Evolutionary conservation across 2,113 vertebrate genomes (phyloP).

Genomic region (Blennius ocellaris): DNA sequence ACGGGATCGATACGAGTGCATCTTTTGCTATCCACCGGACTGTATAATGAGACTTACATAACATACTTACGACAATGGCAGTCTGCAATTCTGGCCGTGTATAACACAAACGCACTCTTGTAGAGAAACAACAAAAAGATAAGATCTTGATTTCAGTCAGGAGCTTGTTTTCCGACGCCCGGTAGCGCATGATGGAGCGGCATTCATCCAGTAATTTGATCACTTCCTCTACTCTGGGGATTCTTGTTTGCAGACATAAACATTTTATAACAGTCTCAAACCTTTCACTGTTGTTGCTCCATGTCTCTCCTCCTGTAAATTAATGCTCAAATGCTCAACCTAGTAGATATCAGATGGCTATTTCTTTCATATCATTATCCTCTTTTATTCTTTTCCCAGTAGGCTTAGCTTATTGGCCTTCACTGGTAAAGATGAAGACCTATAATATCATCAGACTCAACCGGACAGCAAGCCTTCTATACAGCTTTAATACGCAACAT

Average conservation of each 20-base stretch:
- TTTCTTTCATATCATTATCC: conserved; percentile 33
- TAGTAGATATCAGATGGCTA: conserved; percentile 14
- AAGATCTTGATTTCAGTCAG: conserved; percentile 8
- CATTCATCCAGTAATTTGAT: conserved; percentile 62
- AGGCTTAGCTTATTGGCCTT: conserved; percentile 28
- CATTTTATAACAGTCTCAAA: conserved; percentile 42
- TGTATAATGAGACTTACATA: conserved; percentile 75
- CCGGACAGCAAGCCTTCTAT: conserved; percentile 26
- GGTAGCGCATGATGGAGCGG: conserved; percentile 35
- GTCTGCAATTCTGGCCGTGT: conserved; percentile 27
- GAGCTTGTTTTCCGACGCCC: conserved; percentile 39
- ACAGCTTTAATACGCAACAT: conserved; percentile 36
- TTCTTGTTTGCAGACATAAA: conserved; percentile 54
- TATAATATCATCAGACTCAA: conserved; percentile 11
- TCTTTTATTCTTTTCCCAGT: conserved; percentile 22
- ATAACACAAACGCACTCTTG: conserved; percentile 13
- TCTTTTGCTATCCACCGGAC: conserved; percentile 68
- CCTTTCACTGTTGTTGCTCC: conserved; percentile 47
- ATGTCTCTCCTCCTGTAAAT: conserved; percentile 27
- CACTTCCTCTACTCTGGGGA: conserved; percentile 37
- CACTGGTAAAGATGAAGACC: conserved; percentile 19
- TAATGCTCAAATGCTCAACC: conserved; percentile 24
- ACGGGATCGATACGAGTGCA: conserved; percentile 71
- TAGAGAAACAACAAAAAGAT: neutral
- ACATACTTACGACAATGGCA: conserved; percentile 48